Percentiles rank a stretch among this genome's conserved stretches.
These are phyloP conservation scores for Orientallactaga bullata DNA, from an alignment of 2,113 vertebrate genomes.

Conservation along the genomic window DNA sequence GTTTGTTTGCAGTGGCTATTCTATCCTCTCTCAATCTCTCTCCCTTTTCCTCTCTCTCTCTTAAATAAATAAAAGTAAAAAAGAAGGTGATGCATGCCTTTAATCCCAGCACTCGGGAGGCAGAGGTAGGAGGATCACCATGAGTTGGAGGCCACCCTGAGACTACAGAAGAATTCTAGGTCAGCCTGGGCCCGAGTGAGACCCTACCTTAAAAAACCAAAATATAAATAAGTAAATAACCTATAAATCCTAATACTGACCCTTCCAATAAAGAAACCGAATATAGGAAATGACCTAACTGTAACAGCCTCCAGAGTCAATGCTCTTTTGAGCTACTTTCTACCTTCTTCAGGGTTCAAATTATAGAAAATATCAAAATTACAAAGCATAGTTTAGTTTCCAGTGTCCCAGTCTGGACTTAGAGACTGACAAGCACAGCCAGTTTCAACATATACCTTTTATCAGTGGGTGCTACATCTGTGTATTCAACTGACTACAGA, in stretches of 20 bases:
- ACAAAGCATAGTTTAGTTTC: not conserved
- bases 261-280: slow-evolving; percentile 18
- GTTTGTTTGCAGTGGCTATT: too few species aligned
- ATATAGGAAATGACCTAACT: not conserved
- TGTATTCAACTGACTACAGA: too few species aligned
- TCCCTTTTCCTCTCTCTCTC: too few species aligned
- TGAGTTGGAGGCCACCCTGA: not conserved
- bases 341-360: slow-evolving; percentile 39
- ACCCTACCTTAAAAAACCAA: not conserved
- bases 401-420: not conserved
- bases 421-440: not conserved
- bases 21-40: too few species aligned
- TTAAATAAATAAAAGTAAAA: too few species aligned
- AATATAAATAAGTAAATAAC: not conserved
- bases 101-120: too few species aligned
- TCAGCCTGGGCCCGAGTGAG: too few species aligned
- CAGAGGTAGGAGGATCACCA: too few species aligned
- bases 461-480: not conserved
- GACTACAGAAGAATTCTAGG: too few species aligned
- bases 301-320: not conserved
- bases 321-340: not conserved
- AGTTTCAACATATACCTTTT: not conserved
- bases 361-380: not conserved
- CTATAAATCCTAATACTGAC: not conserved
- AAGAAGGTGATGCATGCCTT: too few species aligned